These are phyloP conservation scores for Eleginops maclovinus DNA, from an alignment of 2,113 vertebrate species.

Conservation along the genomic window DNA sequence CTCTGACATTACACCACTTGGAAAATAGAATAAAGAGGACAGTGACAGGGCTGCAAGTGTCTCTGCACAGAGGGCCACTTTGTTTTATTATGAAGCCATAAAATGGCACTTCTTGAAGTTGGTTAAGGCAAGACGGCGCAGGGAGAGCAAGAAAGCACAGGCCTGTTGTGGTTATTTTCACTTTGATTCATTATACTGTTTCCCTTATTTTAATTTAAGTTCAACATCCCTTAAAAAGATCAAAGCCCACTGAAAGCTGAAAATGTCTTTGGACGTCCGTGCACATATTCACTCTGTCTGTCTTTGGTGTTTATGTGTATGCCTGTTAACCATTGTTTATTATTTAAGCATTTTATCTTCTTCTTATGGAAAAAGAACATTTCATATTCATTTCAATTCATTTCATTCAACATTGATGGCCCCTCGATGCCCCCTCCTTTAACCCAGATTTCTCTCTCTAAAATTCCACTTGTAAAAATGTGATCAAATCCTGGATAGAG, in stretches of 20 bases:
- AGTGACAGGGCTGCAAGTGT: slow-evolving; percentile 54
- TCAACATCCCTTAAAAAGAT: slow-evolving; percentile 60
- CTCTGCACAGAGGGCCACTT: slow-evolving; percentile 58
- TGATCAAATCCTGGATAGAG: slow-evolving; percentile 49
- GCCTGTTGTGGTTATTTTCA: slow-evolving; percentile 57
- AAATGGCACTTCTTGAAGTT: slow-evolving; percentile 59
- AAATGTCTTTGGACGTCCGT: slow-evolving; percentile 30
- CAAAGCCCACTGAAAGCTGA: slow-evolving; percentile 30
- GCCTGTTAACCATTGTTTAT: slow-evolving; percentile 13
- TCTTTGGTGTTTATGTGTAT: background rate
- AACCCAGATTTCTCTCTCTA: slow-evolving; percentile 31
- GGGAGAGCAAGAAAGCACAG: slow-evolving; percentile 27
- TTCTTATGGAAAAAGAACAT: background rate
- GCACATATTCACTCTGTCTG: slow-evolving; percentile 1
- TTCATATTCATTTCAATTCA: slow-evolving; percentile 22
- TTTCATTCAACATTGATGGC: slow-evolving; percentile 29
- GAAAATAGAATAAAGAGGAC: slow-evolving; percentile 62
- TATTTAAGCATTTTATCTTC: background rate
- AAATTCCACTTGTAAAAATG: slow-evolving; percentile 36
- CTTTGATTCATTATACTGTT: slow-evolving; percentile 73
- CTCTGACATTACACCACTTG: slow-evolving; percentile 42
- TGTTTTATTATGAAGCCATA: slow-evolving; percentile 73
- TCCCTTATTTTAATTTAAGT: slow-evolving; percentile 72
- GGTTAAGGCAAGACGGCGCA: slow-evolving; percentile 40
- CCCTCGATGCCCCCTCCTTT: slow-evolving; percentile 20